Conservation (phyloP, 2,888 invertebrate genomes). For the Hylaea fasciaria region DNA sequence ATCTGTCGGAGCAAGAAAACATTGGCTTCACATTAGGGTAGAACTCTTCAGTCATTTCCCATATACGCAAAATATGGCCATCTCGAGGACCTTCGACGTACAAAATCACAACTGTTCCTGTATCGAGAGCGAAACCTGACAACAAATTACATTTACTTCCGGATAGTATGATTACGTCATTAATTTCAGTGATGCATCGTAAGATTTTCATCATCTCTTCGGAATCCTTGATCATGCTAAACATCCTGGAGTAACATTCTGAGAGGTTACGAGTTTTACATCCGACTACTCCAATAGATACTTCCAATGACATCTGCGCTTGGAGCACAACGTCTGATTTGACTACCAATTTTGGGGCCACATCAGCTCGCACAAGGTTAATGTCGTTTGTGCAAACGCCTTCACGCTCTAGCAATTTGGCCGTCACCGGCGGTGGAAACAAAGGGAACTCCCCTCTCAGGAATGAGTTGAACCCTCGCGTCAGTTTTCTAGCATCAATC, state of each 20-base stretch:
- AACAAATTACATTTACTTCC: conserved; percentile 50
- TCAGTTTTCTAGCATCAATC: conserved; percentile 62
- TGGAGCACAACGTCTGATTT: conserved; percentile 60
- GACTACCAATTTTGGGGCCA: conserved; percentile 54
- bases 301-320: conserved; percentile 72
- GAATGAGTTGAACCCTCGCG: conserved; percentile 58
- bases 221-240: conserved; percentile 53
- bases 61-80: conserved; percentile 63
- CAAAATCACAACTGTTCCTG: conserved; percentile 60
- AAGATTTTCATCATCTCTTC: conserved; percentile 52
- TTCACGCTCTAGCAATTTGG: conserved; percentile 52
- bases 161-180: conserved; percentile 48
- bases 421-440: conserved; percentile 56
- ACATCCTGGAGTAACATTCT: conserved; percentile 65
- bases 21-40: conserved; percentile 58
- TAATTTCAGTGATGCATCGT: conserved; percentile 57
- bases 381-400: conserved; percentile 71
- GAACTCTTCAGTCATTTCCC: conserved; percentile 66
- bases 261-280: conserved; percentile 56
- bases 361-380: conserved; percentile 57
- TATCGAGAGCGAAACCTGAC: conserved; percentile 73
- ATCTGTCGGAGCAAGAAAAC: conserved; percentile 65
- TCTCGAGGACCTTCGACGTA: conserved; percentile 71
- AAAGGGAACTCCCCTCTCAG: conserved; percentile 68
- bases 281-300: conserved; percentile 71